phyloP scores from a whole-genome alignment of 23 tunicate species.

The Ascidia mentula region DNA sequence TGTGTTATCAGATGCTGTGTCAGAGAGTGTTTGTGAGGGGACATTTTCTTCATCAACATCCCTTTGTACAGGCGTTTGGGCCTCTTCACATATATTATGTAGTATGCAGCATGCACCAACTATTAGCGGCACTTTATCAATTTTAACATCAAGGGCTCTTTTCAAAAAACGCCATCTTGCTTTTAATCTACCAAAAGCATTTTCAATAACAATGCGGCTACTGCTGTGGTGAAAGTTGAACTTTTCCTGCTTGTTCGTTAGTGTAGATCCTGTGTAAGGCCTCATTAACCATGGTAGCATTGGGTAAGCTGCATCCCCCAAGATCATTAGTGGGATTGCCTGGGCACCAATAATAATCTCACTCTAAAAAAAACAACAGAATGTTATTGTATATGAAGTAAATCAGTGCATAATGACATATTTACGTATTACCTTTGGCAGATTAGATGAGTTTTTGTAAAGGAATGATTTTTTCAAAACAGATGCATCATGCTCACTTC shows the following conservation, averaged over 20 bases:
- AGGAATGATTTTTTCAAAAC: conserved; percentile 23
- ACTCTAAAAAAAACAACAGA: too few species aligned
- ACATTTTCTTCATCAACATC: background rate
- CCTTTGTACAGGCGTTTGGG: background rate
- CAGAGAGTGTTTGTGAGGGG: background rate
- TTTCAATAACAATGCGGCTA: conserved; percentile 13
- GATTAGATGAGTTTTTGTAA: background rate
- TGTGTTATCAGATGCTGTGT: background rate
- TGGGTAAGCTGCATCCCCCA: conserved; percentile 1
- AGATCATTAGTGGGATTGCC: conserved; percentile 1
- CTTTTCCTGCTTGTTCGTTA: background rate
- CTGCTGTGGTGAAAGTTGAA: conserved; percentile 3
- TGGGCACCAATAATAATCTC: too few species aligned
- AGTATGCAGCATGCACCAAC: background rate
- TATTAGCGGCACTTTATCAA: background rate
- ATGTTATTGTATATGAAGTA: too few species aligned
- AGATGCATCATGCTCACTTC: conserved; percentile 27
- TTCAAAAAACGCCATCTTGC: background rate
- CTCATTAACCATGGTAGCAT: background rate
- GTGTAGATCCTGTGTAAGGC: background rate
- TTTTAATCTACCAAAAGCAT: conserved; percentile 15
- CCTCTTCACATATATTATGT: background rate
- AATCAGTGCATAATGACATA: too few species aligned
- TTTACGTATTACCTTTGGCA: conserved; percentile 19
- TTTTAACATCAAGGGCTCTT: background rate